phyloP scores from a whole-genome alignment of 2,797 vertebrate genomes.

The Pseudocheirus occidentalis region DNA sequence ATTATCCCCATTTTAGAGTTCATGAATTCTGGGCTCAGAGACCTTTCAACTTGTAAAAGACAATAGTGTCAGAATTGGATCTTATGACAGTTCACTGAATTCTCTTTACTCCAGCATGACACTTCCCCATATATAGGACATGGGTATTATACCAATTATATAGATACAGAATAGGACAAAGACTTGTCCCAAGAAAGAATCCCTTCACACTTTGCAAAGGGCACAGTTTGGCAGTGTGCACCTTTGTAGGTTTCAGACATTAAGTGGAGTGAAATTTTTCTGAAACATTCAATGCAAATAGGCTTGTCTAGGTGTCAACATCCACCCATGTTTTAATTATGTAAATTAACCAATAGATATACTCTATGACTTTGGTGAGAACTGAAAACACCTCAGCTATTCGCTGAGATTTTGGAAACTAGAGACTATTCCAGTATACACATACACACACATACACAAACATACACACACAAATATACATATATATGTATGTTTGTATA shows the following conservation, averaged over 20 bases:
- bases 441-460: too few relatives aligned
- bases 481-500: too few relatives aligned
- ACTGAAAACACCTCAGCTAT: constrained; percentile 7
- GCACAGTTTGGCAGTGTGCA: not conserved
- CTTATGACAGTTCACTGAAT: not conserved
- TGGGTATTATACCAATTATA: not conserved
- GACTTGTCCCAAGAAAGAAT: constrained; percentile 10
- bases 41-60: not conserved
- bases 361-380: constrained; percentile 37
- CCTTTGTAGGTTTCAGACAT: constrained; percentile 43
- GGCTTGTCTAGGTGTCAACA: not conserved
- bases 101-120: not conserved
- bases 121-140: not conserved
- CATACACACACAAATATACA: too few relatives aligned
- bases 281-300: constrained; percentile 60
- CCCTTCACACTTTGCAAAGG: not conserved
- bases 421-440: not conserved
- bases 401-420: constrained; percentile 38
- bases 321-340: constrained; percentile 2
- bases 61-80: not conserved
- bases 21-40: not conserved
- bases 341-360: constrained; percentile 42
- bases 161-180: not conserved
- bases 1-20: not conserved
- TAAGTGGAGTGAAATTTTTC: constrained; percentile 39